Evolutionary conservation across 2,113 vertebrate genomes (phyloP), one percentile per base, ranked within the genome.

Genomic region (Geococcyx californianus): DNA sequence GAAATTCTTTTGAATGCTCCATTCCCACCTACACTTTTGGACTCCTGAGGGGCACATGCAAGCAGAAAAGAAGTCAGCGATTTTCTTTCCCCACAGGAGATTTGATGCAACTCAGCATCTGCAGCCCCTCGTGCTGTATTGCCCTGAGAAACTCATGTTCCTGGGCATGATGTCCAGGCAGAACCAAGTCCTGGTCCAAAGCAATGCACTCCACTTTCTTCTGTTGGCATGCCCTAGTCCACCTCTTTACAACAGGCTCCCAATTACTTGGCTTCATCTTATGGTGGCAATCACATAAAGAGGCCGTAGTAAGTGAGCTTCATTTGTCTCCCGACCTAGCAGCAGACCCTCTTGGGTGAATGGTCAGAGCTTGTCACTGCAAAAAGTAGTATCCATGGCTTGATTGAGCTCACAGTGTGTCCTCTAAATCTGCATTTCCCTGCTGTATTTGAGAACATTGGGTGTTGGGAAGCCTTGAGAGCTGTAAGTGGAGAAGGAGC

Each of bases 401-500:
- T 91, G 66, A 84, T 36, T 64, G 89, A 94, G 90, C 59, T 81
- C 94, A 34, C 0, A 10, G 51, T 69, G 12, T 45, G n/a, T 19
- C 60, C 78, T 84, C 78, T 85, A 66, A 76, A 85, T 28, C 58
- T 64, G 87, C 59, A 24, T 16, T 75, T 81, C 87, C 51, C 59
- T 1, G 2, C 82, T 67, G 31, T 31, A 63, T 58, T 51, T 94
- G 70, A 80, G 91, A 95, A 88, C 31, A 68, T 60, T 19, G 40
- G 74, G 42, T 75, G 68, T 73, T 74, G 93, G 75, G 93, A 97
- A 96, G 72, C 80, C 89, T 85, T 72, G 93, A 93, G 72, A n/a
- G 40, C 77, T 84, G 82, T 90, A 90, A 97, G 81, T 76, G 25
- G 94, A 97, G 94, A 96, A 91, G 87, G 54, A 95, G 91, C 95